Base-by-base conservation (phyloP, 2,113 vertebrate species). In the Rostratula benghalensis region DNA sequence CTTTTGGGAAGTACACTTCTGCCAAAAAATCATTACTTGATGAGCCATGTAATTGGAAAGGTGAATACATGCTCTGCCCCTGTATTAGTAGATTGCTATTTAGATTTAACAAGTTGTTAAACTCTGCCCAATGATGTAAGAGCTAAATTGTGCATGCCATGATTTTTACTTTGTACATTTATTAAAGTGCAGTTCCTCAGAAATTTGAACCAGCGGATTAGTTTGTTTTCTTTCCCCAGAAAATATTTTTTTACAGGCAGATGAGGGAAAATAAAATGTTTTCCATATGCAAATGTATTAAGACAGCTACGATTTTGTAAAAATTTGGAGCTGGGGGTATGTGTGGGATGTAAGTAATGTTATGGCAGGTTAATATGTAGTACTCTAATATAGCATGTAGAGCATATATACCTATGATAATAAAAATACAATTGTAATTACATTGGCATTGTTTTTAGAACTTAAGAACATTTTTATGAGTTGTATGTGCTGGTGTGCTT, bases 11-110 rank as follows among this genome's bases (percentile, higher is more conserved):
- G 22, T 46, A 9, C 12, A 30, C 20, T 87, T 83, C 77, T 89
- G 61, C 53, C 61, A 93, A 59, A 84, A 84, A 74, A 61, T 74
- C 57, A 65, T 51, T 37, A 53, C 60, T 89, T 87, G 71, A 65
- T 86, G 57, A 83, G 48, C 50, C 54, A 83, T 43, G 13, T 73
- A 51, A 83, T 69, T 23, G 45, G 48, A 79, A 33, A 2, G 4
- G 23, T 74, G 51, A 82, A 82, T 68, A 79, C 39, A 19, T 61
- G 30, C 43, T 89, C 17, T 92, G 71, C 68, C 67, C 25, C 35
- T 70, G 15, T 56, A 24, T 89, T 85, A 85, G 61, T 59, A 48
- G 48, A 23, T 74, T 87, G 22, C 89, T 95, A 46, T 87, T 89
- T 91, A 63, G 46, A 54, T 53, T 71, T 59, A 91, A 79, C 46